A percentile compares a stretch with the other conserved stretches of the same genome.
phyloP scores from a whole-genome alignment of 2,888 invertebrate genomes.

The Eledone cirrhosa region DNA sequence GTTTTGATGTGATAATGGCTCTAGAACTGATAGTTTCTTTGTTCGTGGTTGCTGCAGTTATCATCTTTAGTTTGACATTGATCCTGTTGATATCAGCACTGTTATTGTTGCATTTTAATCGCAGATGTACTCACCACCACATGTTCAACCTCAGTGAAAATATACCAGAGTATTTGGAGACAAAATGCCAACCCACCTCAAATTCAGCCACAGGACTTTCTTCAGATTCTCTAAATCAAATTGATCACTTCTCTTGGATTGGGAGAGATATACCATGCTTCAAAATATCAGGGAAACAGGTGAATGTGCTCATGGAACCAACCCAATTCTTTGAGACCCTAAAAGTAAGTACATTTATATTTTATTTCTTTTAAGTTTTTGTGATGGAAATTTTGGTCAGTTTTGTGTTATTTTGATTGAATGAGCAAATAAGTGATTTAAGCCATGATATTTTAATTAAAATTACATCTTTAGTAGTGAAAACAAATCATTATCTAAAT shows the following conservation, averaged over 20 bases:
- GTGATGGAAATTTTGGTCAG: not conserved
- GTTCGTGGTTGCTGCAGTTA: constrained; percentile 8
- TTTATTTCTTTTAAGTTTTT: not conserved
- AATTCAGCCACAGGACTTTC: not conserved
- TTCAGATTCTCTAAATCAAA: not conserved
- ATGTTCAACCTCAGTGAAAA: constrained; percentile 5
- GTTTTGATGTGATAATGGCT: constrained; percentile 10
- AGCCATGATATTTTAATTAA: no score
- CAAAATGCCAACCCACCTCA: not conserved
- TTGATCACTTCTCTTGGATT: constrained; percentile 48
- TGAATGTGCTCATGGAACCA: constrained; percentile 61
- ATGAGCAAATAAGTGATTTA: no score
- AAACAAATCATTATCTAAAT: no score
- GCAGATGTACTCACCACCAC: constrained; percentile 14
- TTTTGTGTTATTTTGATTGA: not conserved
- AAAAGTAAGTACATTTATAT: constrained; percentile 48
- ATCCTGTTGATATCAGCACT: constrained; percentile 19
- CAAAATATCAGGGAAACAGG: constrained; percentile 54
- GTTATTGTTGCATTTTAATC: constrained; percentile 21
- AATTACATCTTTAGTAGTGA: no score
- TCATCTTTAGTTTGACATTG: constrained; percentile 11
- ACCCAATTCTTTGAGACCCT: constrained; percentile 60
- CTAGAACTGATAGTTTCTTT: constrained; percentile 20
- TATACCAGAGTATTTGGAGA: not conserved
- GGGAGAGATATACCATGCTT: constrained; percentile 55